A percentile compares a stretch with the other conserved stretches of the same genome.
These are phyloP conservation scores for Dreissena rostriformis DNA, from an alignment of 1,140 invertebrate genomes.

Conservation along the genomic window DNA sequence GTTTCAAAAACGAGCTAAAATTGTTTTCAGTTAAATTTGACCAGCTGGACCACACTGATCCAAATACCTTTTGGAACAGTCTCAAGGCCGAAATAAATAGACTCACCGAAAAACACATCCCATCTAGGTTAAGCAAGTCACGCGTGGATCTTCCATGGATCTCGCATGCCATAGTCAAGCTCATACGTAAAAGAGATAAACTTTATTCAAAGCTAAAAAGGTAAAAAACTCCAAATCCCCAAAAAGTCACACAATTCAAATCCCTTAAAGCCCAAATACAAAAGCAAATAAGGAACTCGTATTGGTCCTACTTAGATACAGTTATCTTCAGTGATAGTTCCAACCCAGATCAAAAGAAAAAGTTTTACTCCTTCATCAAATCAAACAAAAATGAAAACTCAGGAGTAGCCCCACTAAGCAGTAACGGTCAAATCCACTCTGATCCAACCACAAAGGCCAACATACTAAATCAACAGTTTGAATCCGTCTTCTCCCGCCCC, in stretches of 20 bases:
- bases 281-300: conserved; percentile 9
- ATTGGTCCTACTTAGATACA: conserved; percentile 10
- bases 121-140: not conserved
- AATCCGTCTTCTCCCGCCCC: conserved; percentile 60
- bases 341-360: conserved; percentile 5
- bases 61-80: not conserved
- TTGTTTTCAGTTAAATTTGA: not conserved
- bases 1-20: not conserved
- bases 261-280: conserved; percentile 1
- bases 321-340: conserved; percentile 7
- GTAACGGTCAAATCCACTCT: conserved; percentile 7
- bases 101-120: not conserved
- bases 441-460: not conserved
- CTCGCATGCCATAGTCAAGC: no score
- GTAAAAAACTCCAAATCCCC: no score
- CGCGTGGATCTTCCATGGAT: not conserved
- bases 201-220: no score
- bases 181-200: no score
- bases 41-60: not conserved
- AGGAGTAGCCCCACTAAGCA: conserved; percentile 48
- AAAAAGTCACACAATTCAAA: no score
- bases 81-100: not conserved
- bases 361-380: conserved; percentile 20
- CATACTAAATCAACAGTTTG: conserved; percentile 4
- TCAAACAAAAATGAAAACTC: conserved; percentile 64